Percentiles rank a stretch among this genome's conserved stretches.
phyloP scores from a whole-genome alignment of 2,888 invertebrate genomes.

The Agapostemon virescens region DNA sequence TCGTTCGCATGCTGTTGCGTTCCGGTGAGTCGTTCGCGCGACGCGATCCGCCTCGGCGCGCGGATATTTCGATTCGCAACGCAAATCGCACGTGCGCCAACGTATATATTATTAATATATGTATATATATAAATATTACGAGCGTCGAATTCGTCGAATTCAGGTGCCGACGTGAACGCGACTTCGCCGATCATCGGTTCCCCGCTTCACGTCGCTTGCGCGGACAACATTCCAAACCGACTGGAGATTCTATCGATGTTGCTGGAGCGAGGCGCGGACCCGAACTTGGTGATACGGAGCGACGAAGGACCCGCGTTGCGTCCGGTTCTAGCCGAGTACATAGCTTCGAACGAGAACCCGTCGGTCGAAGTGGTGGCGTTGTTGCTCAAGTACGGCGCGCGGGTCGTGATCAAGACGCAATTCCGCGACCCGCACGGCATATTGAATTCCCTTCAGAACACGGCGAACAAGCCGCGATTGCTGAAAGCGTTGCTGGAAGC shows the following conservation, averaged over 20 bases:
- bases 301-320: slow-evolving; percentile 88
- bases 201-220: slow-evolving; percentile 91
- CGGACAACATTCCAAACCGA: slow-evolving; percentile 88
- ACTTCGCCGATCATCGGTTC: slow-evolving; percentile 91
- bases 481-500: slow-evolving; percentile 87
- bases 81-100: too few species aligned
- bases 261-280: slow-evolving; percentile 87
- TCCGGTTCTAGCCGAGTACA: slow-evolving; percentile 91
- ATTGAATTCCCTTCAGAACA: slow-evolving; percentile 88
- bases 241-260: slow-evolving; percentile 85
- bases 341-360: slow-evolving; percentile 88
- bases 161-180: slow-evolving; percentile 90
- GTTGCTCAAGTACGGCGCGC: slow-evolving; percentile 89
- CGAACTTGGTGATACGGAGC: slow-evolving; percentile 88
- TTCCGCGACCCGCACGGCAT: slow-evolving; percentile 92
- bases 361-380: slow-evolving; percentile 85
- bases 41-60: not conserved
- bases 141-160: slow-evolving; percentile 45
- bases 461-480: slow-evolving; percentile 81
- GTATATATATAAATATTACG: too few species aligned
- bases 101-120: too few species aligned
- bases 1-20: slow-evolving; percentile 86
- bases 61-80: too few species aligned
- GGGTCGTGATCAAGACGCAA: slow-evolving; percentile 91
- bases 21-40: slow-evolving; percentile 82